A percentile compares a stretch with the other conserved stretches of the same genome.
Evolutionary conservation across 2,888 invertebrate species (phyloP).

Genomic region (Hemaris fuciformis): DNA sequence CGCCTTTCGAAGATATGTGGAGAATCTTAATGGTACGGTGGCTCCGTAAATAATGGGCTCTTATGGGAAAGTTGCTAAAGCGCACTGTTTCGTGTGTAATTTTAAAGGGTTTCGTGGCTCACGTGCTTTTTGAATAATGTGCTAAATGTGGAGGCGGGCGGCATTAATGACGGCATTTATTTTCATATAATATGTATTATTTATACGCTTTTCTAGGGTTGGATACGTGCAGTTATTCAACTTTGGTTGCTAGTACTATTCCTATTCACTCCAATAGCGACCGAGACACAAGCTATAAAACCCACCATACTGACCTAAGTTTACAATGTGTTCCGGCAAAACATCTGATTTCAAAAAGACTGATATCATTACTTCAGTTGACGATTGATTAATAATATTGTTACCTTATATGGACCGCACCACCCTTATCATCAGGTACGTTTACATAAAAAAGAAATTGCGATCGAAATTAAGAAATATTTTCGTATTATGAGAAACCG

Average conservation of each 20-base stretch:
- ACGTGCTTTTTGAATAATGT: slow-evolving; percentile 79
- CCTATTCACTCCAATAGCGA: too few species aligned
- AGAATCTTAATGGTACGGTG: slow-evolving; percentile 81
- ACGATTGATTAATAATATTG: too few species aligned
- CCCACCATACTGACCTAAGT: too few species aligned
- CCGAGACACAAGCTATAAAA: too few species aligned
- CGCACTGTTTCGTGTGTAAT: slow-evolving; percentile 80
- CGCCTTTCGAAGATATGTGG: slow-evolving; percentile 80
- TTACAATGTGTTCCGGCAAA: too few species aligned
- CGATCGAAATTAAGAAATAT: neutral
- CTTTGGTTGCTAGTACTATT: too few species aligned
- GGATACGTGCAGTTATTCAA: neutral
- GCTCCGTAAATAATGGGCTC: slow-evolving; percentile 81
- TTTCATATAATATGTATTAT: slow-evolving; percentile 4
- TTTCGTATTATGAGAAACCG: neutral
- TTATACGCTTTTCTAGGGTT: neutral
- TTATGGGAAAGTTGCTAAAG: slow-evolving; percentile 80
- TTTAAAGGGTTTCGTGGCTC: slow-evolving; percentile 74
- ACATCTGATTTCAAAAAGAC: too few species aligned
- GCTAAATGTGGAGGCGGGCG: slow-evolving; percentile 59
- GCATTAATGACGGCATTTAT: slow-evolving; percentile 52
- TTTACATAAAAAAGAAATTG: too few species aligned
- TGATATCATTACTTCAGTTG: too few species aligned
- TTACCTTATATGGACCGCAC: too few species aligned
- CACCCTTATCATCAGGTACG: too few species aligned